Evolutionary conservation across 2,113 vertebrate genomes (phyloP), one percentile per base, ranked within the genome.

Genomic region (Paracanthobrama guichenoti): DNA sequence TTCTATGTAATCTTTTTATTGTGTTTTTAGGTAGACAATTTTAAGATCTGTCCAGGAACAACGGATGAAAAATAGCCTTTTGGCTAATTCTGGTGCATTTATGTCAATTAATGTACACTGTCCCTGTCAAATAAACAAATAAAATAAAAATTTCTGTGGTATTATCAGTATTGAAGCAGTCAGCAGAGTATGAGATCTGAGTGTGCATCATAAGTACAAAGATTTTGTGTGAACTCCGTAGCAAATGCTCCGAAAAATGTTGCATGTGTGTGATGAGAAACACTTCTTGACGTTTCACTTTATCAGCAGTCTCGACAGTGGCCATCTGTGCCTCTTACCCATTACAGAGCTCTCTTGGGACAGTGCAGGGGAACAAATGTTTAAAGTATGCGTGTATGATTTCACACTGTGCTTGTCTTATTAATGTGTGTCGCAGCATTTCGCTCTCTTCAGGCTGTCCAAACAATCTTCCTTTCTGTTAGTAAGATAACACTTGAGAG

Each of bases 401-500:
- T 79, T 79, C 57, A 67, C 60, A 55, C 28, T 71, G 42, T 64
- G 24, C 24, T 28, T 20, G 24, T 18, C 18, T 48, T 66, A 28
- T 62, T 35, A 81, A 31, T 62, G 73, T 26, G 78, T 74, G 53
- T 53, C 67, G 39, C 26, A 26, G 62, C 72, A 77, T 82, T 84
- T 81, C 50, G 5, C 16, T 85, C 67, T 79, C 79, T 72, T 73
- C 59, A 75, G 75, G 67, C 77, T 66, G 78, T 74, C 76, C 57
- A 72, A 44, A 12, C 16, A 53, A 79, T 35, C 31, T 57, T 77
- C 67, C 67, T 13, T 28, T 69, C 59, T 84, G 82, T 81, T 84
- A 75, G 81, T 78, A 86, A 79, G 85, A 62, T 55, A 84, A 85
- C 62, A 53, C 20, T 66, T 9, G 1, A 83, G 74, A 14, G 24